Evolutionary conservation across 1,140 invertebrate species (phyloP).

Genomic region (Hypothenemus hampei): DNA sequence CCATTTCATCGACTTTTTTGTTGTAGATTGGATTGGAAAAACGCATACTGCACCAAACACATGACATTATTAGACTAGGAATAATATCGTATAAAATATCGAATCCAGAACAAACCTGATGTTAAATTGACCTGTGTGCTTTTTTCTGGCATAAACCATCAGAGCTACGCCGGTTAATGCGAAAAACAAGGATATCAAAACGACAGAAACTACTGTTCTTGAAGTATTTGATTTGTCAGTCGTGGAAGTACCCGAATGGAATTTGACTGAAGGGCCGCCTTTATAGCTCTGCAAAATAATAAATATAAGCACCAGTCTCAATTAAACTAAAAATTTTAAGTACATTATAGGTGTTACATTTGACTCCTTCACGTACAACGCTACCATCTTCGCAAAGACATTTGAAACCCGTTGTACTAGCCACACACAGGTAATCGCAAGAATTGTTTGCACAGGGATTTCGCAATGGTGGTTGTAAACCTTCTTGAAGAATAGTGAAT

Average conservation of each 20-base stretch:
- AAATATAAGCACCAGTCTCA: too few relatives aligned
- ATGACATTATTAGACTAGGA: not conserved
- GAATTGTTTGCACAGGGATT: conserved; percentile 48
- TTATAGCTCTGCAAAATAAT: not conserved
- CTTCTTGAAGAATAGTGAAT: conserved; percentile 53
- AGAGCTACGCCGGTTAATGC: conserved; percentile 3
- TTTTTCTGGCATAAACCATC: conserved; percentile 13
- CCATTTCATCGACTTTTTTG: conserved; percentile 23
- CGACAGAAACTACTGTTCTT: conserved; percentile 5
- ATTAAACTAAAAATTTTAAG: too few relatives aligned
- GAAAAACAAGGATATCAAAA: conserved; percentile 15
- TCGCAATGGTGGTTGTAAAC: conserved; percentile 48
- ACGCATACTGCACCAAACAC: conserved; percentile 42
- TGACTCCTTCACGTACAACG: conserved; percentile 35
- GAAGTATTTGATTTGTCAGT: not conserved
- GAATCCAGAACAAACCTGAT: too few relatives aligned
- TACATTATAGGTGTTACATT: too few relatives aligned
- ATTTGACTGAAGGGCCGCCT: not conserved
- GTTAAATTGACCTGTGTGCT: conserved; percentile 9
- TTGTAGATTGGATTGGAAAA: conserved; percentile 46
- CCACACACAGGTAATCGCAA: conserved; percentile 55
- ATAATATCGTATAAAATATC: too few relatives aligned
- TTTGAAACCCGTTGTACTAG: conserved; percentile 43
- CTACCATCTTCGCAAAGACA: conserved; percentile 55
- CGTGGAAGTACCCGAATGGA: not conserved